These are phyloP conservation scores for Drosophila sechellia DNA, from an alignment of 1,140 invertebrate genomes.

Conservation along the genomic window DNA sequence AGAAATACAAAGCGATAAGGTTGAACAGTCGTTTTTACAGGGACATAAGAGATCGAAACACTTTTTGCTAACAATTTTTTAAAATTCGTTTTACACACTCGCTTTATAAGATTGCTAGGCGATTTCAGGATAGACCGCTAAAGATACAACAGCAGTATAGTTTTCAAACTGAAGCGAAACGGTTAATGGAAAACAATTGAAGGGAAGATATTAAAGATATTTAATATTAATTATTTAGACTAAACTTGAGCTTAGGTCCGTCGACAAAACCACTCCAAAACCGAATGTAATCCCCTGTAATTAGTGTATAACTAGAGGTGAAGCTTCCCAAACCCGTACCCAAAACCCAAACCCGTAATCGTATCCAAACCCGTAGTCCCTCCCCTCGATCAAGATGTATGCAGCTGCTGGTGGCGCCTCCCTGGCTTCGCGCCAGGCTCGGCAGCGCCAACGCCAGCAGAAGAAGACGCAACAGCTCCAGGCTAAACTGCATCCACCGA, in stretches of 20 bases:
- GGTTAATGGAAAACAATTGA: neutral
- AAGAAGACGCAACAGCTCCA: conserved; percentile 85
- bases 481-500: conserved; percentile 85
- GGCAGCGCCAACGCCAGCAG: conserved; percentile 85
- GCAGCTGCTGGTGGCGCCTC: conserved; percentile 90
- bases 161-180: neutral
- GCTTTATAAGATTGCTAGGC: conserved; percentile 42
- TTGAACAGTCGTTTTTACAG: conserved; percentile 61
- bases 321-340: conserved; percentile 5
- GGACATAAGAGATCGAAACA: conserved; percentile 48
- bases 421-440: conserved; percentile 89
- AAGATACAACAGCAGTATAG: neutral
- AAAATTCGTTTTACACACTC: conserved; percentile 64
- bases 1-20: conserved; percentile 10
- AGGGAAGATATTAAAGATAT: neutral
- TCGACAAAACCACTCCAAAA: conserved; percentile 4
- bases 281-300: conserved; percentile 53
- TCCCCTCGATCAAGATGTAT: conserved; percentile 86
- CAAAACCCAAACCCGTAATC: neutral
- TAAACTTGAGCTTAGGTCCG: conserved; percentile 17
- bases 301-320: conserved; percentile 55
- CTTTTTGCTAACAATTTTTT: conserved; percentile 75
- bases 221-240: neutral
- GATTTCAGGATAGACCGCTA: conserved; percentile 21
- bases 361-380: neutral